A percentile compares a stretch with the other conserved stretches of the same genome.
These are phyloP conservation scores for Apis dorsata DNA, from an alignment of 1,140 invertebrate genomes.

Conservation along the genomic window DNA sequence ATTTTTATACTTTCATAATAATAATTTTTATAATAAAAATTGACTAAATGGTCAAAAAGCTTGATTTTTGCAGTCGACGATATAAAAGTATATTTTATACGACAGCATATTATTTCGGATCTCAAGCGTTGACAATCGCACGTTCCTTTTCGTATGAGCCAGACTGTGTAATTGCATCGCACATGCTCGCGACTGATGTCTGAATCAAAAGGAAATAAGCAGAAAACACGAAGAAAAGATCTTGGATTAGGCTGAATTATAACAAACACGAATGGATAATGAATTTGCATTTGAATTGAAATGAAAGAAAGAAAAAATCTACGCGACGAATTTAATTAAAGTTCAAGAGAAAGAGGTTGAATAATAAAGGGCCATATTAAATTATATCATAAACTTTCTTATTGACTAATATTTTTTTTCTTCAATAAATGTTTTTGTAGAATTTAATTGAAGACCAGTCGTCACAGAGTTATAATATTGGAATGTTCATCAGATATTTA, in stretches of 20 bases:
- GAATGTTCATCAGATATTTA: too few relatives aligned
- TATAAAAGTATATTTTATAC: not conserved
- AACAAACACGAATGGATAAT: not conserved
- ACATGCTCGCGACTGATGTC: conserved; percentile 35
- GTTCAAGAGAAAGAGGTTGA: not conserved
- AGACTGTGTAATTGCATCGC: conserved; percentile 76
- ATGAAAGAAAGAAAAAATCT: not conserved
- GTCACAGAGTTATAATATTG: not conserved
- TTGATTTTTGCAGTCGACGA: not conserved
- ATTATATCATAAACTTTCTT: not conserved
- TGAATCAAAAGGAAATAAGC: conserved; percentile 35
- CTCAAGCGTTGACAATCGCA: conserved; percentile 49
- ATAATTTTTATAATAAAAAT: too few relatives aligned
- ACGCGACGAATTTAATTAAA: not conserved
- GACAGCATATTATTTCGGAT: not conserved
- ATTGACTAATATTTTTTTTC: not conserved
- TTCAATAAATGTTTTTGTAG: not conserved
- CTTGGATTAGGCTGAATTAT: not conserved
- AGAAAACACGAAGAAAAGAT: not conserved
- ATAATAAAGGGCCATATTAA: not conserved
- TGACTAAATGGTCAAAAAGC: too few relatives aligned
- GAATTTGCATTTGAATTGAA: not conserved
- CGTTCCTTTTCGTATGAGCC: conserved; percentile 76
- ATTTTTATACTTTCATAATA: not conserved
- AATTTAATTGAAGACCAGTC: conserved; percentile 15